Conservation (phyloP, 2,888 invertebrate species). For the Escarpia spicata region DNA sequence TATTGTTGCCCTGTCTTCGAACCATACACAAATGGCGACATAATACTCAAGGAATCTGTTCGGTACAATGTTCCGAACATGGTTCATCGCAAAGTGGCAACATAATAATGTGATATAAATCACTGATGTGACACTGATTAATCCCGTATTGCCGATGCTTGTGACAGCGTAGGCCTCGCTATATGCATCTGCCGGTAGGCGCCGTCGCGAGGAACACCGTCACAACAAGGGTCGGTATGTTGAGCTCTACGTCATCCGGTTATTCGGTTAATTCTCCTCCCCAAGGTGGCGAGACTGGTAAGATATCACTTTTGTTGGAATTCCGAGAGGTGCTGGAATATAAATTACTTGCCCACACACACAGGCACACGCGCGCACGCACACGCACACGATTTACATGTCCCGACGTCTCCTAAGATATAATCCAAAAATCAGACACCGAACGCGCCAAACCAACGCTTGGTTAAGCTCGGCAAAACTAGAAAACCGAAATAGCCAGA, state of each 20-base stretch:
- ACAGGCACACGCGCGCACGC: neutral
- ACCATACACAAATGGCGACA: conserved; percentile 7
- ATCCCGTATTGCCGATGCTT: neutral
- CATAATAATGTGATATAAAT: neutral
- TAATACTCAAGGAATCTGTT: neutral
- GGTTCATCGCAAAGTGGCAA: neutral
- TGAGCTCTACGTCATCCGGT: neutral
- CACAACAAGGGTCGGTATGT: neutral
- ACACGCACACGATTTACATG: neutral
- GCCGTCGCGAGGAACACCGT: neutral
- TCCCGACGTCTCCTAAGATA: neutral
- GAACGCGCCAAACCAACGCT: neutral
- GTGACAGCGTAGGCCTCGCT: neutral
- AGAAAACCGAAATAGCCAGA: neutral
- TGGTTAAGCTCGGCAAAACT: neutral
- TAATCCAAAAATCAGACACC: neutral
- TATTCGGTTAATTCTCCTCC: neutral
- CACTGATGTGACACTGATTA: neutral
- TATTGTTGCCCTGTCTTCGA: neutral
- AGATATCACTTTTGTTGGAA: neutral
- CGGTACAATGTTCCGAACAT: neutral
- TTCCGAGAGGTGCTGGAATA: neutral
- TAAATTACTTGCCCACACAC: neutral
- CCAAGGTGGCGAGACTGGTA: neutral
- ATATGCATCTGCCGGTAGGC: neutral